Percentiles rank a stretch among this genome's conserved stretches.
These are phyloP conservation scores for Drosophila kanekoi DNA, from an alignment of 2,888 invertebrate genomes.

Conservation along the genomic window DNA sequence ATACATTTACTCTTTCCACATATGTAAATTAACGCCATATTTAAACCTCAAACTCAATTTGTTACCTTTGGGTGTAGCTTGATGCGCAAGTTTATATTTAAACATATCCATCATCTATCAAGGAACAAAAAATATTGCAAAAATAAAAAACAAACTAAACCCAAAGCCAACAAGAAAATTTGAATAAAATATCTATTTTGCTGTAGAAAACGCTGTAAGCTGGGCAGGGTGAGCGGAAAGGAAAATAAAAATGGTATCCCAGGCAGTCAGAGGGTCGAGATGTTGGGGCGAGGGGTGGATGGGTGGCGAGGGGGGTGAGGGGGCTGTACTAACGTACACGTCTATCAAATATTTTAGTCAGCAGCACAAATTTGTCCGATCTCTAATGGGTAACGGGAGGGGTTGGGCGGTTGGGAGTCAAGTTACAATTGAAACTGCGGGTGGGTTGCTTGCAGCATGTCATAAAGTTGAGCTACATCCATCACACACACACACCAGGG, in stretches of 20 bases:
- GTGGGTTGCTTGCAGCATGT: constrained; percentile 29
- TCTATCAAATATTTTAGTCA: constrained; percentile 61
- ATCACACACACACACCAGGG: constrained; percentile 44
- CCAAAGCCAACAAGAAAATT: constrained; percentile 42
- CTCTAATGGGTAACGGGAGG: constrained; percentile 3
- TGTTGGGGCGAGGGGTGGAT: constrained; percentile 23
- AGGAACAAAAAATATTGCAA: constrained; percentile 11
- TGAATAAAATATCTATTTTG: constrained; percentile 75
- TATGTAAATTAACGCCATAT: constrained; percentile 36
- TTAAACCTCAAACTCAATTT: constrained; percentile 33
- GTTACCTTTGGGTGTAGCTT: constrained; percentile 16
- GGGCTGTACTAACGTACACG: constrained; percentile 26
- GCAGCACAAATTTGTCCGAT: constrained; percentile 52
- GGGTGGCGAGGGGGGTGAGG: too few species aligned
- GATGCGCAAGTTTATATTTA: constrained; percentile 19
- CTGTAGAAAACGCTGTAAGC: constrained; percentile 24
- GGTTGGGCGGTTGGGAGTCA: constrained; percentile 1
- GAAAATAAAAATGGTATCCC: constrained; percentile 13
- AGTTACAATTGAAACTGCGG: constrained; percentile 19
- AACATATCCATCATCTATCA: constrained; percentile 48
- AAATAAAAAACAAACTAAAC: constrained; percentile 10
- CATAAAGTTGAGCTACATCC: constrained; percentile 72
- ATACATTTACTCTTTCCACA: constrained; percentile 14
- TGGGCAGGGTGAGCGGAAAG: constrained; percentile 34
- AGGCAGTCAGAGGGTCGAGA: neutral